Conservation (phyloP, 2,797 vertebrate species). For the Danio aesculapii region DNA sequence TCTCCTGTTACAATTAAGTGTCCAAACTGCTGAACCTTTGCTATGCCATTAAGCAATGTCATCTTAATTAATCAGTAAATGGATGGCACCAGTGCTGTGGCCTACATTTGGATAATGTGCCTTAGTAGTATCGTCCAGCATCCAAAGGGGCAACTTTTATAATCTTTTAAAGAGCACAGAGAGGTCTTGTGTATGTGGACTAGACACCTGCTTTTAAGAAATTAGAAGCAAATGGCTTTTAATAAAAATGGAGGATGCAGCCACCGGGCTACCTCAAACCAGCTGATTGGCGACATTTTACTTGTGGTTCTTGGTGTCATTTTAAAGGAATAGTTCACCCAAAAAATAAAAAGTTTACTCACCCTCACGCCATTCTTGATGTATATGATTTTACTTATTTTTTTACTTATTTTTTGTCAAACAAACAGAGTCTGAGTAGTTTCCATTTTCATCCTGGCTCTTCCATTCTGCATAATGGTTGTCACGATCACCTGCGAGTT, state of each 20-base stretch:
- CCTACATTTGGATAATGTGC: slow-evolving; percentile 44
- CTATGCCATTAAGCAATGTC: slow-evolving; percentile 61
- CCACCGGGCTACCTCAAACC: slow-evolving; percentile 15
- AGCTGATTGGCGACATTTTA: slow-evolving; percentile 18
- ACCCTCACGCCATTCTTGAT: no score
- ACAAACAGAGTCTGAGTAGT: no score
- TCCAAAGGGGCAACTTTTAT: slow-evolving; percentile 51
- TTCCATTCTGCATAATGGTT: no score
- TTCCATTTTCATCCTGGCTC: no score
- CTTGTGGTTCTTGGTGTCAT: neutral
- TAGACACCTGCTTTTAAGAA: slow-evolving; percentile 59
- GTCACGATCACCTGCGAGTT: no score
- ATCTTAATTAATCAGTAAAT: slow-evolving; percentile 66
- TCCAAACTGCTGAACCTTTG: slow-evolving; percentile 53
- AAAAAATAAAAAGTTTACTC: neutral
- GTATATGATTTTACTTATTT: no score
- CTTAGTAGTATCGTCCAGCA: slow-evolving; percentile 41
- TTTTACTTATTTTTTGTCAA: no score
- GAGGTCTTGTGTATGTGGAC: slow-evolving; percentile 40
- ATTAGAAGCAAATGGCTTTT: slow-evolving; percentile 56
- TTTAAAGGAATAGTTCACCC: neutral
- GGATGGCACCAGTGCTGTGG: slow-evolving; percentile 51
- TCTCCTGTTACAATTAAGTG: slow-evolving; percentile 48
- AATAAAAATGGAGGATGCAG: slow-evolving; percentile 9
- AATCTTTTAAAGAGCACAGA: slow-evolving; percentile 60